These are phyloP conservation scores for Lepilemur septentrionalis DNA, from an alignment of 2,797 vertebrate genomes.

Conservation along the genomic window DNA sequence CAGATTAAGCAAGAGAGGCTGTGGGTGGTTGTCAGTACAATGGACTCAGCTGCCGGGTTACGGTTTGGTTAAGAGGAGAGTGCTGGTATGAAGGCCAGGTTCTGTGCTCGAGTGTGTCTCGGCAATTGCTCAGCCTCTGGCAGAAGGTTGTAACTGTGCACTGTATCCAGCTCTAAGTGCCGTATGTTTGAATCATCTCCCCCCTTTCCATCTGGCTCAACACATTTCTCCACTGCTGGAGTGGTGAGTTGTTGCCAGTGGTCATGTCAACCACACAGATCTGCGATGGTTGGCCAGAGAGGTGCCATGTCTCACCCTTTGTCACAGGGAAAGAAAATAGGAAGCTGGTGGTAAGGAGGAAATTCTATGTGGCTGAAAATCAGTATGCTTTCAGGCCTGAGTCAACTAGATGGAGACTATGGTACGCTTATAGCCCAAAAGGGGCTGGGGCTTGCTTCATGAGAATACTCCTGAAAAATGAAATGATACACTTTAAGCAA, in stretches of 20 bases:
- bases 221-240: accelerated
- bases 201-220: accelerated
- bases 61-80: accelerated
- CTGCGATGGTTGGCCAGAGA: not conserved
- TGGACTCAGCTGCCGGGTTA: not conserved
- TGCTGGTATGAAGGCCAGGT: not conserved
- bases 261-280: not conserved
- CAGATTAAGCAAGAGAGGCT: not conserved
- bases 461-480: not conserved
- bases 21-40: conserved; percentile 47
- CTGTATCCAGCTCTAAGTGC: not conserved
- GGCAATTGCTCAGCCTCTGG: not conserved
- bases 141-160: not conserved
- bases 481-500: accelerated
- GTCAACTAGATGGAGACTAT: not conserved
- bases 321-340: not conserved
- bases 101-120: not conserved
- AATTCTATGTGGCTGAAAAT: not conserved
- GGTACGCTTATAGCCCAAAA: not conserved
- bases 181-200: not conserved
- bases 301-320: not conserved
- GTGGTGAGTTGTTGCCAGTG: accelerated
- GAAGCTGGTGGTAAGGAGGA: not conserved
- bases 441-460: conserved; percentile 10
- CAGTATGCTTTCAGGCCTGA: accelerated